A percentile compares a stretch with the other conserved stretches of the same genome.
Evolutionary conservation across 1,140 invertebrate genomes (phyloP).

Genomic region (Drosophila aff.): DNA sequence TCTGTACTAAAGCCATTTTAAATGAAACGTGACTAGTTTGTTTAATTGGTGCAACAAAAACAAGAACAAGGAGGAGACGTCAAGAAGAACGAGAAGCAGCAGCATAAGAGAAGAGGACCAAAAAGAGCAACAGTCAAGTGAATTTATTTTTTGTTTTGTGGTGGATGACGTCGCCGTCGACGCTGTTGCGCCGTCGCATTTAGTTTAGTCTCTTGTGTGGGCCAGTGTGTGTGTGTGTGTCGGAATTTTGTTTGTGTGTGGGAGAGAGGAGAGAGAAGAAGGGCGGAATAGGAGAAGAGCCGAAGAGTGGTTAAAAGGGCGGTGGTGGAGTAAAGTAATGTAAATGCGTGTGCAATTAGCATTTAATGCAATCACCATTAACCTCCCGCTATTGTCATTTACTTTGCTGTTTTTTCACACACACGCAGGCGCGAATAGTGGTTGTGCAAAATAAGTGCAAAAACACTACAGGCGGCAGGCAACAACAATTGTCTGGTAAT

Average conservation of each 20-base stretch:
- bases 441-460: conserved; percentile 42
- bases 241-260: conserved; percentile 31
- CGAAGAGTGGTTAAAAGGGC: conserved; percentile 8
- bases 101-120: conserved; percentile 28
- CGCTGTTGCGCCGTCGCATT: conserved; percentile 59
- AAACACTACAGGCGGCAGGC: conserved; percentile 28
- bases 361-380: conserved; percentile 71
- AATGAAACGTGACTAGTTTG: conserved; percentile 74
- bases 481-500: conserved; percentile 71
- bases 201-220: conserved; percentile 22
- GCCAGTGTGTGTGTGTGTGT: conserved; percentile 16
- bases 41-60: conserved; percentile 65
- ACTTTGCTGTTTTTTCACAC: conserved; percentile 6
- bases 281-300: conserved; percentile 46
- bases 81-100: conserved; percentile 25
- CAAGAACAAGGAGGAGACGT: conserved; percentile 12
- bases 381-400: conserved; percentile 49
- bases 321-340: conserved; percentile 8
- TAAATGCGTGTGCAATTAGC: conserved; percentile 78
- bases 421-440: conserved; percentile 13
- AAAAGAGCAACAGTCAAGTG: conserved; percentile 69
- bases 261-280: conserved; percentile 24
- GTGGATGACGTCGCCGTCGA: conserved; percentile 58
- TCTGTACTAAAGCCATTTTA: conserved; percentile 43
- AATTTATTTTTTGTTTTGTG: conserved; percentile 56